Conservation (phyloP, 2,797 vertebrate genomes). For the Leptoclinus maculatus region DNA sequence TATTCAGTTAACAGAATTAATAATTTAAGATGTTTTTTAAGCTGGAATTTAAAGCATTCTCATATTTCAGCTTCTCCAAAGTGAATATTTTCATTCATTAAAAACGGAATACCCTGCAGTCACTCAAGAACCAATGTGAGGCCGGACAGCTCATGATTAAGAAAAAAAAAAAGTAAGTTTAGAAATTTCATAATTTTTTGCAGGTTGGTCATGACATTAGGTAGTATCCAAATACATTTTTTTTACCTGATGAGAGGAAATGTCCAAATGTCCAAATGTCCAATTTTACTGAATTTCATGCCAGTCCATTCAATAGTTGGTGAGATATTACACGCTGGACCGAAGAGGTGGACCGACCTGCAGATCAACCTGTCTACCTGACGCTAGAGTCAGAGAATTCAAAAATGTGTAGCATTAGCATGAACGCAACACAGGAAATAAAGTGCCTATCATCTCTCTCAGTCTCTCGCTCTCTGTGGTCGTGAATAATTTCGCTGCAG, state of each 20-base stretch:
- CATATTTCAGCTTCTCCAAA: not conserved
- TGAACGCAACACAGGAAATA: not conserved
- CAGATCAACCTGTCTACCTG: not conserved
- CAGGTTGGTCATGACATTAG: not conserved
- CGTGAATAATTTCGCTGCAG: conserved; percentile 65
- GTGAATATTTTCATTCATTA: not conserved
- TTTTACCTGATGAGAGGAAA: not conserved
- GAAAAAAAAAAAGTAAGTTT: not conserved
- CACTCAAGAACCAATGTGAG: not conserved
- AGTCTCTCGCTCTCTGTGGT: conserved; percentile 1
- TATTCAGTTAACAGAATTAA: not conserved
- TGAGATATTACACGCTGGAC: not conserved
- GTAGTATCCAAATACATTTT: not conserved
- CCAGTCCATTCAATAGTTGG: not conserved
- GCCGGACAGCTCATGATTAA: not conserved
- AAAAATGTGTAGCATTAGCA: not conserved
- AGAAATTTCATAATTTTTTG: not conserved
- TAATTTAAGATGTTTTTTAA: not conserved
- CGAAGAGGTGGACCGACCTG: not conserved
- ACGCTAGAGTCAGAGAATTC: not conserved
- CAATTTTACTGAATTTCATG: not conserved
- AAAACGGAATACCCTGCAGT: not conserved
- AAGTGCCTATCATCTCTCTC: not conserved
- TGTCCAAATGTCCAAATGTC: no score
- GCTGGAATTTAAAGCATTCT: not conserved